phyloP scores from a whole-genome alignment of 1,140 invertebrate genomes.

The Leptopilina clavipes region DNA sequence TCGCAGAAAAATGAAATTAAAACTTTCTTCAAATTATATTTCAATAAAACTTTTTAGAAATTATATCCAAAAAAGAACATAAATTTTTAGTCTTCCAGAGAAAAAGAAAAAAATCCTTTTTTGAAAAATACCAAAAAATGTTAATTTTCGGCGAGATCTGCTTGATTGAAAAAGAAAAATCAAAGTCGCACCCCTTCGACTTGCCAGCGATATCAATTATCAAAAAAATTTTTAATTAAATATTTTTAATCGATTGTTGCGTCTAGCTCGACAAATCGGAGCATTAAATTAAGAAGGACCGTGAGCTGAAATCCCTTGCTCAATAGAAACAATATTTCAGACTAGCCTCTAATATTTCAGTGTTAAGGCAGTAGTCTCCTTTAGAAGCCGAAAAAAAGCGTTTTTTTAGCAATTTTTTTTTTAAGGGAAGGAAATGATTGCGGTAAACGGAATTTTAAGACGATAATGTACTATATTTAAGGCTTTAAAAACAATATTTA shows the following conservation, averaged over 20 bases:
- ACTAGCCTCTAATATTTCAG: neutral
- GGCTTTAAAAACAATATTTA: no score
- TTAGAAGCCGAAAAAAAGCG: no score
- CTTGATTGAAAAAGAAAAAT: conserved; percentile 36
- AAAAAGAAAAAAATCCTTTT: no score
- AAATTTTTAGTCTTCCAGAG: neutral
- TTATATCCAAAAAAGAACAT: neutral
- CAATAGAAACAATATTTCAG: conserved; percentile 8
- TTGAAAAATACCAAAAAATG: neutral
- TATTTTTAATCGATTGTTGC: conserved; percentile 39
- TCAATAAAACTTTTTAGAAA: no score
- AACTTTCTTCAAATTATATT: no score
- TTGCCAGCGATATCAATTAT: conserved; percentile 15
- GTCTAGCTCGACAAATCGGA: conserved; percentile 42
- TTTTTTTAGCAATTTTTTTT: no score
- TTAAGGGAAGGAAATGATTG: no score
- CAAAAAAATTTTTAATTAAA: conserved; percentile 30
- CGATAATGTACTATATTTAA: no score
- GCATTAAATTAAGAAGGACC: conserved; percentile 33
- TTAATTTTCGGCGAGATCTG: conserved; percentile 52
- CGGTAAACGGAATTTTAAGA: no score
- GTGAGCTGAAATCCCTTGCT: conserved; percentile 22
- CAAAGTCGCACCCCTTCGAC: conserved; percentile 11
- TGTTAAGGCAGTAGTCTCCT: no score
- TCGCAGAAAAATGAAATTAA: conserved; percentile 58